Conservation (phyloP, 30 jellyfish, hydroid and myxozoan genomes). For the Nemopilema nomurai region DNA sequence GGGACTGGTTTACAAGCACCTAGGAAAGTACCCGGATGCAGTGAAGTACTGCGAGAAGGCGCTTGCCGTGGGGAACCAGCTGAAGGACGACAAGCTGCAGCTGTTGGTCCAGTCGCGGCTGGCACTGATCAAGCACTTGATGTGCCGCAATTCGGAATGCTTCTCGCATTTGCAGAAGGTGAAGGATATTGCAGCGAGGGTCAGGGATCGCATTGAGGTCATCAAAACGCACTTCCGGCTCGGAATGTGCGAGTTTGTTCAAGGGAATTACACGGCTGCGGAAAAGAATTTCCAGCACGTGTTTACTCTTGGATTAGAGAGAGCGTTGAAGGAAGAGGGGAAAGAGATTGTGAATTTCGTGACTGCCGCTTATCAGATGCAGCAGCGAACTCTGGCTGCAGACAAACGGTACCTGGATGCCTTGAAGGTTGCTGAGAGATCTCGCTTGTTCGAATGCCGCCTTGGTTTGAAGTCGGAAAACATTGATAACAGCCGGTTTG, state of each 20-base stretch:
- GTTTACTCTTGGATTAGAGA: constrained; percentile 2
- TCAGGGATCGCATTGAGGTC: constrained; percentile 30
- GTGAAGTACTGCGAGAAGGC: constrained; percentile 65
- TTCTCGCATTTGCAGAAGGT: constrained; percentile 65
- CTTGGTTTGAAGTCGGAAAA: constrained; percentile 10
- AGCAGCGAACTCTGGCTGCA: constrained; percentile 64
- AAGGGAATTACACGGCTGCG: constrained; percentile 58
- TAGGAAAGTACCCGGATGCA: constrained; percentile 68
- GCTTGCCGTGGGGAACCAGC: constrained; percentile 47
- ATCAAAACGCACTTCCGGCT: constrained; percentile 70
- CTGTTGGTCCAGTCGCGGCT: constrained; percentile 38
- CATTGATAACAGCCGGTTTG: constrained; percentile 1
- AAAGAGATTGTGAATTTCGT: constrained; percentile 41
- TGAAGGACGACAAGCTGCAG: constrained; percentile 41
- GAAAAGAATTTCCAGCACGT: constrained; percentile 51
- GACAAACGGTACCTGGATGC: constrained; percentile 60
- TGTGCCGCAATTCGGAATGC: constrained; percentile 46
- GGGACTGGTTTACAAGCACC: constrained; percentile 72
- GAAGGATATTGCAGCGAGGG: constrained; percentile 42
- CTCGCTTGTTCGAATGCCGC: constrained; percentile 56
- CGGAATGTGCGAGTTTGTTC: constrained; percentile 68
- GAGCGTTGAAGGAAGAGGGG: neutral
- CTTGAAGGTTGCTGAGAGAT: constrained; percentile 80
- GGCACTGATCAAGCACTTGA: constrained; percentile 41
- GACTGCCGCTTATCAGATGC: constrained; percentile 84